A percentile compares a stretch with the other conserved stretches of the same genome.
phyloP scores from a whole-genome alignment of 2,797 vertebrate genomes.

The Sebastolobus altivelis region DNA sequence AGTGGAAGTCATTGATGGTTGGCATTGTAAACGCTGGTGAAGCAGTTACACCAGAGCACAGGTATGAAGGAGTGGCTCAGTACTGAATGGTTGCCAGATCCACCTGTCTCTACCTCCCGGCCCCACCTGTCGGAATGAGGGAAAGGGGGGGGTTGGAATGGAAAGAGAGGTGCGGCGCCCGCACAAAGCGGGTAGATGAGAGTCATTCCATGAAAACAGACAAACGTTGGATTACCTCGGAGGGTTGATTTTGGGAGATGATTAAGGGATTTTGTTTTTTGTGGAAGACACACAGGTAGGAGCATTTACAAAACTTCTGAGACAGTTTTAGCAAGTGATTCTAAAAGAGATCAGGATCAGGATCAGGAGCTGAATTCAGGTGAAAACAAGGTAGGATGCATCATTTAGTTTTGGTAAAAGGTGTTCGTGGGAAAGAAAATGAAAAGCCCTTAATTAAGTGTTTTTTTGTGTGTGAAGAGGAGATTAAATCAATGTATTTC shows the following conservation, averaged over 20 bases:
- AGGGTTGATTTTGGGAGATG: not conserved
- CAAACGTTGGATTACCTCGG: not conserved
- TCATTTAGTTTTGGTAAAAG: not conserved
- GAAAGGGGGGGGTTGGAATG: conserved; percentile 23
- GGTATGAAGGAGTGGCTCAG: conserved; percentile 80
- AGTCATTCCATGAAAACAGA: not conserved
- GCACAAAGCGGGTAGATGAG: conserved; percentile 1
- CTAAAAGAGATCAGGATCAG: not conserved
- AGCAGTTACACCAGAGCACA: conserved; percentile 54
- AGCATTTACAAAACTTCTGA: not conserved
- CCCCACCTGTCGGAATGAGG: conserved; percentile 73
- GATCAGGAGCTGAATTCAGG: not conserved
- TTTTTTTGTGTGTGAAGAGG: not conserved
- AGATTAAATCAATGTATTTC: not conserved
- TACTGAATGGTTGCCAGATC: conserved; percentile 70
- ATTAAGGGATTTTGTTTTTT: not conserved
- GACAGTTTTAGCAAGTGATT: not conserved
- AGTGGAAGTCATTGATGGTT: not conserved
- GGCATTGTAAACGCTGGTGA: conserved; percentile 15
- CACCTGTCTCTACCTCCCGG: conserved; percentile 75
- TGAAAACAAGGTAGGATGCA: not conserved
- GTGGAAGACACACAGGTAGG: conserved; percentile 31
- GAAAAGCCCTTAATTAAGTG: not conserved
- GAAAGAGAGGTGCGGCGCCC: conserved; percentile 33
- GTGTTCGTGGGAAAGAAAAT: not conserved